Conservation (phyloP, 2,797 vertebrate species). For the Trachops cirrhosus region DNA sequence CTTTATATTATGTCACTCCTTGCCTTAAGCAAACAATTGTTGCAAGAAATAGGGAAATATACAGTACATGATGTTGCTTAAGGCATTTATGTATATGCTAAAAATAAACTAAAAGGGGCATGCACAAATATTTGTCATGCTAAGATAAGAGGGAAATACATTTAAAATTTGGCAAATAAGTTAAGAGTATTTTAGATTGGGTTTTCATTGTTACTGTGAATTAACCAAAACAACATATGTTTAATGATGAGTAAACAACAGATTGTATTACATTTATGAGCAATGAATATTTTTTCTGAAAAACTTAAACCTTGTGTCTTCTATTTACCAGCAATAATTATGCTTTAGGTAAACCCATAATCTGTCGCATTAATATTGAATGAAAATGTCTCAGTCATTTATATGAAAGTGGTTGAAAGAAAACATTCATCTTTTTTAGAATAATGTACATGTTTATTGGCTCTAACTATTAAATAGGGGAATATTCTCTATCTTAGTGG, state of each 20-base stretch:
- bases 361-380: neutral
- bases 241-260: constrained; percentile 52
- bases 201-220: constrained; percentile 3
- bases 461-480: neutral
- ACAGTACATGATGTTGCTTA: neutral
- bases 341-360: constrained; percentile 2
- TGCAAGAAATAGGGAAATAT: neutral
- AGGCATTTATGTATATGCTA: neutral
- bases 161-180: constrained; percentile 17
- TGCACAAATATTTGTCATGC: neutral
- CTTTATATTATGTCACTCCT: neutral
- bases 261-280: constrained; percentile 42
- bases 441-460: neutral
- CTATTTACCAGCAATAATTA: constrained; percentile 25
- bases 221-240: constrained; percentile 46
- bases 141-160: constrained; percentile 9
- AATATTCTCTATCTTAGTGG: constrained; percentile 22
- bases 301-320: neutral
- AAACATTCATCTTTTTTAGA: neutral
- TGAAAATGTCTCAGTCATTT: neutral
- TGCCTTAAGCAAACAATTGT: neutral
- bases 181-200: neutral
- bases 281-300: neutral
- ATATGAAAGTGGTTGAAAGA: neutral
- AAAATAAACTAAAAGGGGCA: neutral